phyloP scores from a whole-genome alignment of 2,113 vertebrate species.

The Equus quagga region DNA sequence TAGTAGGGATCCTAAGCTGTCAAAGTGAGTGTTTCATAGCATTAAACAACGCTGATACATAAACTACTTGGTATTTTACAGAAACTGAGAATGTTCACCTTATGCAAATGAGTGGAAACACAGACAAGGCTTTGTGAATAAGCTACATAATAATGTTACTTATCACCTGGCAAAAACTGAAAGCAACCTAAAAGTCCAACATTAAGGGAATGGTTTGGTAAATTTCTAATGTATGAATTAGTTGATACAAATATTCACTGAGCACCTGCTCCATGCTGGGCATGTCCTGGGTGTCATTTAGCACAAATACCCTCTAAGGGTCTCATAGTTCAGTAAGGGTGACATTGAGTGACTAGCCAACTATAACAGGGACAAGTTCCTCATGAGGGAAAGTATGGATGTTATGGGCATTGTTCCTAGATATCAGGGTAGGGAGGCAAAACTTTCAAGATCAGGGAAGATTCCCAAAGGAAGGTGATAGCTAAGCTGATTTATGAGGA shows the following conservation, averaged over 20 bases:
- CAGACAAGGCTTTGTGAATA: background rate
- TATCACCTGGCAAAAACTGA: background rate
- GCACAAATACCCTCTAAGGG: background rate
- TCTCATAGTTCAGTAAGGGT: background rate
- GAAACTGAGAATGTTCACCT: background rate
- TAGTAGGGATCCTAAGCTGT: background rate
- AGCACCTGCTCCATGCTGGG: background rate
- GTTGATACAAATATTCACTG: background rate
- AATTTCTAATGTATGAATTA: background rate
- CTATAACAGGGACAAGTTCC: background rate
- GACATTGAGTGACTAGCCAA: background rate
- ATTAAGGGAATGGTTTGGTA: background rate
- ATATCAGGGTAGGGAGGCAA: background rate
- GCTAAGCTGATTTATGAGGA: background rate
- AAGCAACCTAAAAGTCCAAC: background rate
- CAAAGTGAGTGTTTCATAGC: background rate
- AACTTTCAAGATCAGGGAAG: background rate
- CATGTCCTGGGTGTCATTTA: background rate
- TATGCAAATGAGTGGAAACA: constrained; percentile 23
- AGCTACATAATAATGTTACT: background rate
- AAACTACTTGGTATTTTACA: background rate
- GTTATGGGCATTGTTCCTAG: background rate
- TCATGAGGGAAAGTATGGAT: background rate
- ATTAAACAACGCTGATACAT: background rate
- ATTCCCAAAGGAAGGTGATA: background rate